Conservation (phyloP, 2,888 invertebrate species). For the Thecocarcelia acutangulata region DNA sequence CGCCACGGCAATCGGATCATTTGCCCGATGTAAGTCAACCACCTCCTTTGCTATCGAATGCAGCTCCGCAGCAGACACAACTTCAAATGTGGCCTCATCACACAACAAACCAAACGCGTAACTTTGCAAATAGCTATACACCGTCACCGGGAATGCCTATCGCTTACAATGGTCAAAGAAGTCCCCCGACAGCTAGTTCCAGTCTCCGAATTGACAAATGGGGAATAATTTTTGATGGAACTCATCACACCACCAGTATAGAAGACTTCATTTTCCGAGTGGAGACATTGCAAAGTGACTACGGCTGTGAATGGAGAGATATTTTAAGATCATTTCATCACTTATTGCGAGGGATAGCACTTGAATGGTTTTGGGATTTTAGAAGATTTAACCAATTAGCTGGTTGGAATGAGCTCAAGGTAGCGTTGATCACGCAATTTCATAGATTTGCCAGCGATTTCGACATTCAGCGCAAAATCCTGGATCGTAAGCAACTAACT, state of each 20-base stretch:
- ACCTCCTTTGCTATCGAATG: background rate
- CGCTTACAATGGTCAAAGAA: too few species aligned
- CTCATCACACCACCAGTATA: background rate
- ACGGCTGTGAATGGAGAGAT: slow-evolving; percentile 1
- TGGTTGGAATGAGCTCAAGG: background rate
- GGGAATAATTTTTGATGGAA: slow-evolving; percentile 14
- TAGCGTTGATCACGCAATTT: background rate
- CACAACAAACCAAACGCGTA: background rate
- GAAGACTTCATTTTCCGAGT: slow-evolving; percentile 24
- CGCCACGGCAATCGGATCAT: too few species aligned
- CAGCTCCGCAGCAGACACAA: background rate
- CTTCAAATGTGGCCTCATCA: background rate
- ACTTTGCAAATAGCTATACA: background rate
- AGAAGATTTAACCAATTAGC: background rate
- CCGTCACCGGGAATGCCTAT: too few species aligned
- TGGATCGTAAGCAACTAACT: background rate
- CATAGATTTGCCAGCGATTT: background rate
- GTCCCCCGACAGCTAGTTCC: background rate
- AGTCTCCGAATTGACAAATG: slow-evolving; percentile 12
- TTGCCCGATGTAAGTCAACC: slow-evolving; percentile 8
- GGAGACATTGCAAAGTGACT: slow-evolving; percentile 2
- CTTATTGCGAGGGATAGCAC: background rate
- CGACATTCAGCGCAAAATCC: background rate
- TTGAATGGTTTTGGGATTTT: slow-evolving; percentile 8
- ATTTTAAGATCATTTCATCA: slow-evolving; percentile 3